Base-by-base conservation (phyloP, 2,888 invertebrate species). In the Zootermopsis nevadensis region DNA sequence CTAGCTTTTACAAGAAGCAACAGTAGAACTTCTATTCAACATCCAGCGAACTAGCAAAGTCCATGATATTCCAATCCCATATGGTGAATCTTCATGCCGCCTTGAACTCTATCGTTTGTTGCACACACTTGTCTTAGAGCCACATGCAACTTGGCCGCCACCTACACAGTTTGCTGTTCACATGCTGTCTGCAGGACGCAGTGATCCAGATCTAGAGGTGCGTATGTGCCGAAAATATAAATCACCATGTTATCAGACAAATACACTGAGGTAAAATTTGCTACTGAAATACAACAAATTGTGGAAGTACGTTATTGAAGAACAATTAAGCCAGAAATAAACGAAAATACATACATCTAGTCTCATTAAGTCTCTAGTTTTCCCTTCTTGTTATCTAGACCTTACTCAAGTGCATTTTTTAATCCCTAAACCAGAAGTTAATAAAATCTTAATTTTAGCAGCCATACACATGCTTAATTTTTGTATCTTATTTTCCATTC, bases 61-160 rank as follows among this genome's bases (percentile, higher is more conserved):
- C 42, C 30, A 66, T 19, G 81, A 74, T 38, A 7, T 79, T n/a
- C 84, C 83, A 30, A 38, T 83, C 12, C 85, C 85, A 22, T 85
- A 83, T 79, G 38, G 27, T 27, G 48, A 53, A 7, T 22, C 81
- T 19, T 53, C 10, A 12, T 85, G 85, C 33, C 82, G 85, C n/a
- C 33, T 74, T 19, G 85, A 81, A 42, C 80, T 85, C 30, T 85
- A 85, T 82, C 33, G 35, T 1, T 82, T 84, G 74, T 66, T 85
- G 48, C 35, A 60, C 4, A 83, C 83, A 19, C 82, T 84, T 48
- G 80, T 55, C 30, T 6, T 85, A 53, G 38, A 81, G 8, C 85
- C 85, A 27, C 84, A 85, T 69, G 22, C 80, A 7, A n/a, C 35
- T 31, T 84, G 84, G 84, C 83, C 85, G 35, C 81, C 83, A 27